Percentiles rank a stretch among this genome's conserved stretches.
phyloP scores from a whole-genome alignment of 2,113 vertebrate genomes.

The Platichthys flesus region DNA sequence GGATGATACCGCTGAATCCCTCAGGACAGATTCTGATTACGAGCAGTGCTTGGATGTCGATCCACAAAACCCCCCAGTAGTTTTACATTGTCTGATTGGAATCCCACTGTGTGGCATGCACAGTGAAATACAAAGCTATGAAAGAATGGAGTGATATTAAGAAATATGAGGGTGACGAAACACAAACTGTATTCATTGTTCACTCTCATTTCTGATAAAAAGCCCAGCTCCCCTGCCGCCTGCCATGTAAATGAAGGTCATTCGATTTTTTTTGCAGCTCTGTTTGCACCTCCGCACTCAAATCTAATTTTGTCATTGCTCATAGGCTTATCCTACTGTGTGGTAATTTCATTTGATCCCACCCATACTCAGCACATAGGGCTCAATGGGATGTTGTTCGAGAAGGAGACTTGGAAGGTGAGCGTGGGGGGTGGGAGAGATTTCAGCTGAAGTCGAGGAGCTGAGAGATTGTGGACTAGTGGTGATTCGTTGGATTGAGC shows the following conservation, averaged over 20 bases:
- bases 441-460: too few relatives aligned
- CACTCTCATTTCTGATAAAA: background rate
- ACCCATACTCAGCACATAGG: background rate
- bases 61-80: too few relatives aligned
- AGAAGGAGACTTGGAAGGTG: constrained; percentile 24
- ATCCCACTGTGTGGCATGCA: too few relatives aligned
- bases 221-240: constrained; percentile 8
- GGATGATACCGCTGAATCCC: too few relatives aligned
- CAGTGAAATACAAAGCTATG: too few relatives aligned
- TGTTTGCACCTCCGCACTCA: constrained; percentile 43
- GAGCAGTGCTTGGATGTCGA: too few relatives aligned
- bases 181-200: constrained; percentile 21
- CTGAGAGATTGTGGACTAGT: background rate
- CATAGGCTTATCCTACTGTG: constrained; percentile 46
- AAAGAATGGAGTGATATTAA: too few relatives aligned
- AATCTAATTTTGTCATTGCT: constrained; percentile 62
- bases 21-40: too few relatives aligned
- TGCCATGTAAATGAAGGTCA: constrained; percentile 56
- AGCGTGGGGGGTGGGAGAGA: too few relatives aligned
- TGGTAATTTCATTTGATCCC: constrained; percentile 59
- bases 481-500: background rate
- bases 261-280: constrained; percentile 49
- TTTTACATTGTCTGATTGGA: too few relatives aligned
- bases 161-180: constrained; percentile 19
- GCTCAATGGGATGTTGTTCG: constrained; percentile 12